A percentile compares a stretch with the other conserved stretches of the same genome.
Evolutionary conservation across 1,140 invertebrate genomes (phyloP).

Genomic region (Hyles vespertilio): DNA sequence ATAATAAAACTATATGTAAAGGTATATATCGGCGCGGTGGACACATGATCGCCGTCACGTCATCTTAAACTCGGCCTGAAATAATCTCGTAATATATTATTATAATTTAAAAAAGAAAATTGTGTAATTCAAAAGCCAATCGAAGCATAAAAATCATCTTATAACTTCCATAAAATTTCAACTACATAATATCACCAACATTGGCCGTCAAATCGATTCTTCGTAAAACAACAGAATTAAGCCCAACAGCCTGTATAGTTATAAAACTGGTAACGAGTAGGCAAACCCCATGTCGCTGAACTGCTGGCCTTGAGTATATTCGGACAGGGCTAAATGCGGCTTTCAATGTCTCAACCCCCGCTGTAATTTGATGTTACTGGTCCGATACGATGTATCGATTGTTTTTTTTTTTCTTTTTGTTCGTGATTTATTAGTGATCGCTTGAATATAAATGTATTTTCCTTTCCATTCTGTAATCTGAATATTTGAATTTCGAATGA

Average conservation of each 20-base stretch:
- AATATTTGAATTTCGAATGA: too few relatives aligned
- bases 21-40: too few relatives aligned
- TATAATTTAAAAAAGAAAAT: slow-evolving; percentile 1
- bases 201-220: too few relatives aligned
- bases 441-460: neutral
- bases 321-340: slow-evolving; percentile 1
- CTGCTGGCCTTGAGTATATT: neutral
- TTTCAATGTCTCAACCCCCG: neutral
- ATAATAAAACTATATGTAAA: too few relatives aligned
- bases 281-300: neutral
- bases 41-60: too few relatives aligned
- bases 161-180: too few relatives aligned
- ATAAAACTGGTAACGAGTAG: slow-evolving; percentile 3
- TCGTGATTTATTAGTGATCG: neutral
- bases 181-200: too few relatives aligned
- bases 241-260: neutral
- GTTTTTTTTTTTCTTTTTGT: neutral
- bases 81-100: too few relatives aligned
- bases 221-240: neutral
- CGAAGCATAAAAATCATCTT: too few relatives aligned
- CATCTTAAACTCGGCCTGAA: too few relatives aligned
- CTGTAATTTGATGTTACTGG: neutral
- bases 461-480: neutral
- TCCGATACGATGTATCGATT: neutral
- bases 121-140: neutral